Evolutionary conservation across 2,888 invertebrate species (phyloP), one percentile per base, ranked within the genome.

Genomic region (Phortica magna): DNA sequence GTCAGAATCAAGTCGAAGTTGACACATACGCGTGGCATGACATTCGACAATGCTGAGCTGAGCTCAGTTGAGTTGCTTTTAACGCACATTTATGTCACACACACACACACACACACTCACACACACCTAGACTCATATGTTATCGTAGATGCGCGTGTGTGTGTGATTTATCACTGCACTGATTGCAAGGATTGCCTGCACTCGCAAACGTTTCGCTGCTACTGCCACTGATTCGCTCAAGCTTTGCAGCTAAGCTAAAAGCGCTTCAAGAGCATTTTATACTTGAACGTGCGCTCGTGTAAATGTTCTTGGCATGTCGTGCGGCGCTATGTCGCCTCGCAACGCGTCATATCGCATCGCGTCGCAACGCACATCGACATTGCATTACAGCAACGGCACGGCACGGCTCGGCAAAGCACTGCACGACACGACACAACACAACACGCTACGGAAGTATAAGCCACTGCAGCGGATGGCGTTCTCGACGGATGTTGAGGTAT

Each of bases 401-500:
- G 9, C 14, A 48, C 14, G 3, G 9, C 14, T 6, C 48, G 48
- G 2, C 14, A 48, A n/a, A n/a, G n/a, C n/a, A 48, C 14, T 9
- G 9, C 14, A 48, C 48, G 48, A 12, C 14, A 48, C 48, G 3
- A 12, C 14, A 48, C 73, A 10, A 57, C 9, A 42, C 55, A 14
- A 22, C 7, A 4, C 14, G 9, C 14, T 43, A 71, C 55, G 53
- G 53, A 71, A 55, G 39, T 55, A 71, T 55, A 71, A 55, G 31
- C 53, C 71, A 17, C 68, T 73, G 31, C 17, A 80, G 79, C 68
- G 70, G 75, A 80, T 59, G 68, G 22, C 79, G n/a, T 80, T 73
- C 68, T 83, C 83, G 83, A 78, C 86, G 88, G 85, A 88, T 85
- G 85, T 86, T 81, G 82, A 84, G 85, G 80, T 88, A 84, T 85